A percentile compares a stretch with the other conserved stretches of the same genome.
These are phyloP conservation scores for Aphyosemion australe DNA, from an alignment of 2,113 vertebrate species.

Conservation along the genomic window DNA sequence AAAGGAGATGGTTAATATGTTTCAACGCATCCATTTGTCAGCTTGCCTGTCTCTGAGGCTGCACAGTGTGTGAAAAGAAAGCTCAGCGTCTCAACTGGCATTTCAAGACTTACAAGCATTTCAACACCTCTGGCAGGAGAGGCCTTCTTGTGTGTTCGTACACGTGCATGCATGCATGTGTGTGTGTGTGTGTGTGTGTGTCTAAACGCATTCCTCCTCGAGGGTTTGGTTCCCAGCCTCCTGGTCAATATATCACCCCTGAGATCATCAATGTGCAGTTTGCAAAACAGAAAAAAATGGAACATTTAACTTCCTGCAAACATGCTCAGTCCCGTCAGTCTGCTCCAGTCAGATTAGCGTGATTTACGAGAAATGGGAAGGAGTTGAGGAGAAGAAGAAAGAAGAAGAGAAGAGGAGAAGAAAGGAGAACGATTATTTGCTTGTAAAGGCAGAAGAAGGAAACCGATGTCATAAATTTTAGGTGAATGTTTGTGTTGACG, in stretches of 20 bases:
- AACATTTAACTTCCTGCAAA: conserved; percentile 72
- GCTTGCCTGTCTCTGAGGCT: conserved; percentile 57
- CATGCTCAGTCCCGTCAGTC: conserved; percentile 66
- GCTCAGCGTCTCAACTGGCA: conserved; percentile 69
- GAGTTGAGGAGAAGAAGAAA: conserved; percentile 21
- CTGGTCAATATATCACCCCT: conserved; percentile 70
- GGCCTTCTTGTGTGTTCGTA: conserved; percentile 53
- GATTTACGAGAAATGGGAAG: conserved; percentile 65
- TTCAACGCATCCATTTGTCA: conserved; percentile 80
- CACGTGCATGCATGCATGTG: conserved; percentile 38
- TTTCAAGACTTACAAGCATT: conserved; percentile 76
- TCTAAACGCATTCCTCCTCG: conserved; percentile 58
- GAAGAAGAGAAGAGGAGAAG: conserved; percentile 11
- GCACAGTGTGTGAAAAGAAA: conserved; percentile 61
- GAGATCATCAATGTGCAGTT: conserved; percentile 71
- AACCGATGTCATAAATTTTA: conserved; percentile 62
- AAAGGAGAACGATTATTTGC: conserved; percentile 41
- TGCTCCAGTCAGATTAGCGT: conserved; percentile 64
- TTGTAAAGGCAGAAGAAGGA: conserved; percentile 40
- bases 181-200: conserved; percentile 51
- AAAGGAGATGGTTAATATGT: conserved; percentile 82
- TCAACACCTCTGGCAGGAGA: conserved; percentile 75
- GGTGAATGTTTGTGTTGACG: conserved; percentile 68
- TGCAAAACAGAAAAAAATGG: conserved; percentile 52
- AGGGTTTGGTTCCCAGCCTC: conserved; percentile 71